A percentile compares a stretch with the other conserved stretches of the same genome.
phyloP scores from a whole-genome alignment of 2,888 invertebrate genomes.

The Nyleta sp. region DNA sequence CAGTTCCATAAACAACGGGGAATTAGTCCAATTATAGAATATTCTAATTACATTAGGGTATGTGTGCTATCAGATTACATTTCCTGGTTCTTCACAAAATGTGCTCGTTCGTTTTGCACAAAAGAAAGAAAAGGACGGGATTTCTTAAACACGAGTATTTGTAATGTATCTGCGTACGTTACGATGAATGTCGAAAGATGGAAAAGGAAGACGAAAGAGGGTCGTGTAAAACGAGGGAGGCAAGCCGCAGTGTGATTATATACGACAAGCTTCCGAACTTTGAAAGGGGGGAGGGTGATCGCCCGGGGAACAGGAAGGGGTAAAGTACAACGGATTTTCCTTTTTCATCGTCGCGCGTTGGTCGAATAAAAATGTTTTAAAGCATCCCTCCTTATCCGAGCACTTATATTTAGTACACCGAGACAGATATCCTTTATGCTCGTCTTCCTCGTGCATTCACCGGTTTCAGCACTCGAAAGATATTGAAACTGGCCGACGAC shows the following conservation, averaged over 20 bases:
- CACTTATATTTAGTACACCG: constrained; percentile 50
- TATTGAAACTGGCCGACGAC: constrained; percentile 59
- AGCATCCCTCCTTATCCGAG: constrained; percentile 51
- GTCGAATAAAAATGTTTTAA: constrained; percentile 61
- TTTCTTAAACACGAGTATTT: constrained; percentile 11
- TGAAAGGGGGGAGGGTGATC: constrained; percentile 8
- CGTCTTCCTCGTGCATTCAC: constrained; percentile 40
- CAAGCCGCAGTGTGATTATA: constrained; percentile 60
- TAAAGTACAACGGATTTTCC: constrained; percentile 35
- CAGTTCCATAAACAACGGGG: constrained; percentile 19
- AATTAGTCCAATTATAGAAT: constrained; percentile 44
- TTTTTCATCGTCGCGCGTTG: constrained; percentile 40
- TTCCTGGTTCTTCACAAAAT: neutral
- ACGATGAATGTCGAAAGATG: constrained; percentile 48
- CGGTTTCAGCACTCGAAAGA: constrained; percentile 36
- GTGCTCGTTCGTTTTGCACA: neutral
- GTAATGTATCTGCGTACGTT: constrained; percentile 13
- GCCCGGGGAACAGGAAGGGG: no score
- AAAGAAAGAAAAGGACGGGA: neutral
- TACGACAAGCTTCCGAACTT: constrained; percentile 48
- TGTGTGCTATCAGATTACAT: neutral
- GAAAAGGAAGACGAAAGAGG: constrained; percentile 41
- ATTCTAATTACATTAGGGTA: constrained; percentile 36
- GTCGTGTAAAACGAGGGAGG: constrained; percentile 66
- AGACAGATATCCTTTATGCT: constrained; percentile 46